These are phyloP conservation scores for Tenthredo mesomela DNA, from an alignment of 2,888 invertebrate genomes.

Conservation along the genomic window DNA sequence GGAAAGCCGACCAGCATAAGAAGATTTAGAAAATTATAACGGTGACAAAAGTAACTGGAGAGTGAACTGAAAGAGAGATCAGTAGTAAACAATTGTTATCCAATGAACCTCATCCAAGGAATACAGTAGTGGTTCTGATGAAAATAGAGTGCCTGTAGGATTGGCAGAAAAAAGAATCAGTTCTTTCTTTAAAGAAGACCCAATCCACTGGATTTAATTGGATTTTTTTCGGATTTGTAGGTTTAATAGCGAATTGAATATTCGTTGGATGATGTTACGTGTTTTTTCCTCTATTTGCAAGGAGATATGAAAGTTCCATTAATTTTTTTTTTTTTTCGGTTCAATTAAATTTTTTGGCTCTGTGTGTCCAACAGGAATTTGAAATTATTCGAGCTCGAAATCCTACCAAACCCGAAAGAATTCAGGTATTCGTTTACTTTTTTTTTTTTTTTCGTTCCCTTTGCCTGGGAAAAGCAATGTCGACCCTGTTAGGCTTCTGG, in stretches of 20 bases:
- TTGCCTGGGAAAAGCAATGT: not conserved
- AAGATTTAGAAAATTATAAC: not conserved
- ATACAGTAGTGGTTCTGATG: not conserved
- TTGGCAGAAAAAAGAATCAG: not conserved
- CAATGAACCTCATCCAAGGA: not conserved
- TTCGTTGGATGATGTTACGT: conserved; percentile 4
- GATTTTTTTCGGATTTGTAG: not conserved
- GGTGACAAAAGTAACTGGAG: not conserved
- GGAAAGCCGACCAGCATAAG: not conserved
- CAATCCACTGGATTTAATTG: not conserved
- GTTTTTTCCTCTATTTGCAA: not conserved
- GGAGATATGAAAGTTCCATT: not conserved
- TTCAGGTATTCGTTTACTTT: not conserved
- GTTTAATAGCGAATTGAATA: not conserved
- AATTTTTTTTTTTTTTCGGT: not conserved
- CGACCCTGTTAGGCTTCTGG: not conserved
- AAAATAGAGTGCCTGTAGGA: not conserved
- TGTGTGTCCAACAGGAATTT: not conserved
- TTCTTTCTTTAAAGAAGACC: not conserved
- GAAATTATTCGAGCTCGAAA: not conserved
- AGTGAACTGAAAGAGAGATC: not conserved
- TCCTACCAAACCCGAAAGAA: not conserved
- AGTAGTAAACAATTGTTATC: not conserved
- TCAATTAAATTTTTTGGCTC: not conserved
- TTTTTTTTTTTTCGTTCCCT: not conserved